These are phyloP conservation scores for Meandrusa payeni DNA, from an alignment of 2,888 invertebrate species.

Conservation along the genomic window DNA sequence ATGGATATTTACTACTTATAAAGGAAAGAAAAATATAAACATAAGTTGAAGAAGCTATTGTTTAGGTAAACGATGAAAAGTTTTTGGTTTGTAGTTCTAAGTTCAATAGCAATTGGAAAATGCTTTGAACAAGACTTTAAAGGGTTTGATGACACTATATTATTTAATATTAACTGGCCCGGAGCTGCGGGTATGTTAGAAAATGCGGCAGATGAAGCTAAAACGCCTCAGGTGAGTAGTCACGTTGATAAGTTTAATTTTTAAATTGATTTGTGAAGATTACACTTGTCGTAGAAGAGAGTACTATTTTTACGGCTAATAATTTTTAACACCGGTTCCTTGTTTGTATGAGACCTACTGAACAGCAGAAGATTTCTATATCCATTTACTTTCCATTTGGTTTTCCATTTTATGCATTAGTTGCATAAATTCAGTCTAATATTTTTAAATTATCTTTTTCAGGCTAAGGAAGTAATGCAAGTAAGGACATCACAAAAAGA, in stretches of 20 bases:
- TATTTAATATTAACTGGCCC: constrained; percentile 91
- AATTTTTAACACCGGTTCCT: too few species aligned
- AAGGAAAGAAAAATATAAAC: too few species aligned
- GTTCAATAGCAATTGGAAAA: constrained; percentile 40
- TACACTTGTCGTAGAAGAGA: too few species aligned
- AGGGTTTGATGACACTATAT: constrained; percentile 90
- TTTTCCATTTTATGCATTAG: too few species aligned
- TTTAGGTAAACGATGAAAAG: constrained; percentile 45
- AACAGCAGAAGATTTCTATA: too few species aligned
- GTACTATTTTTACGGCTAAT: too few species aligned
- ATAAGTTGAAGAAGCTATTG: constrained; percentile 19
- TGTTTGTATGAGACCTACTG: too few species aligned
- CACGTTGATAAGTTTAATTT: too few species aligned
- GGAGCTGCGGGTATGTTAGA: constrained; percentile 59
- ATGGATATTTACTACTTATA: constrained; percentile 2
- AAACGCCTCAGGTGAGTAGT: constrained; percentile 43
- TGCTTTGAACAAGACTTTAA: constrained; percentile 82
- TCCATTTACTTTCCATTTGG: too few species aligned
- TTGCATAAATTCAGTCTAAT: neutral
- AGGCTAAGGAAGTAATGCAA: constrained; percentile 81
- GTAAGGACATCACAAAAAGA: constrained; percentile 90
- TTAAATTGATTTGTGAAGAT: too few species aligned
- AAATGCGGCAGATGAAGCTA: constrained; percentile 47
- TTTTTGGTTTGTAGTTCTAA: constrained; percentile 42
- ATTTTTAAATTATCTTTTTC: constrained; percentile 28